Conservation (phyloP, 2,888 invertebrate genomes). For the Leptopilina drosophilae region DNA sequence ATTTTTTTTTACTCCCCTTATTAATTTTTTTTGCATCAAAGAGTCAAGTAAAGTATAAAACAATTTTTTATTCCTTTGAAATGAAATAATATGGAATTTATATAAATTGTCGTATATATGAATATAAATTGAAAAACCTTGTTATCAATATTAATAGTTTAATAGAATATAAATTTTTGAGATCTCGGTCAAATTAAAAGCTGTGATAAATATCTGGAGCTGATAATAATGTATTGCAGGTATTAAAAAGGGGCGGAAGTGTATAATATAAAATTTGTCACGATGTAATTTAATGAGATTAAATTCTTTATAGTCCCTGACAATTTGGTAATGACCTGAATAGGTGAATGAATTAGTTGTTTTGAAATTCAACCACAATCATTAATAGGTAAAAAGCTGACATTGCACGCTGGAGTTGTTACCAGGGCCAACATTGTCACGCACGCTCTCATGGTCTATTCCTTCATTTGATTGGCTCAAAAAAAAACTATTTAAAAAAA, state of each 20-base stretch:
- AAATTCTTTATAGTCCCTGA: constrained; percentile 60
- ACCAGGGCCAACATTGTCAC: constrained; percentile 53
- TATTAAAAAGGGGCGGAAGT: constrained; percentile 43
- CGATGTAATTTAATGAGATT: constrained; percentile 45
- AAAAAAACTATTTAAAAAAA: not conserved
- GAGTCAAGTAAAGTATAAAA: too few species aligned
- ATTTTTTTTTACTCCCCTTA: too few species aligned
- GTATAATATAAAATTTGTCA: constrained; percentile 42
- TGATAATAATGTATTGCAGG: not conserved
- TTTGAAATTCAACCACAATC: constrained; percentile 51
- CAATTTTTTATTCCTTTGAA: too few species aligned
- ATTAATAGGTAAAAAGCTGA: constrained; percentile 54
- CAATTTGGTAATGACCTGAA: constrained; percentile 68
- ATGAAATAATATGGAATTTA: too few species aligned
- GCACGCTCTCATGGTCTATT: constrained; percentile 42
- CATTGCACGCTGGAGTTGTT: constrained; percentile 59
- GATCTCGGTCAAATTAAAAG: constrained; percentile 13
- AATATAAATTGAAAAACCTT: not conserved
- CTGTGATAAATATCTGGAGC: constrained; percentile 12
- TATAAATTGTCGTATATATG: too few species aligned
- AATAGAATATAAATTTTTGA: constrained; percentile 1
- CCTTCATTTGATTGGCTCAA: constrained; percentile 24
- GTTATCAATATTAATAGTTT: not conserved
- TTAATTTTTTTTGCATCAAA: too few species aligned
- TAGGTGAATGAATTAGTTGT: constrained; percentile 57